Evolutionary conservation across 2,113 vertebrate species (phyloP).

Genomic region (Poicephalus meyeri): DNA sequence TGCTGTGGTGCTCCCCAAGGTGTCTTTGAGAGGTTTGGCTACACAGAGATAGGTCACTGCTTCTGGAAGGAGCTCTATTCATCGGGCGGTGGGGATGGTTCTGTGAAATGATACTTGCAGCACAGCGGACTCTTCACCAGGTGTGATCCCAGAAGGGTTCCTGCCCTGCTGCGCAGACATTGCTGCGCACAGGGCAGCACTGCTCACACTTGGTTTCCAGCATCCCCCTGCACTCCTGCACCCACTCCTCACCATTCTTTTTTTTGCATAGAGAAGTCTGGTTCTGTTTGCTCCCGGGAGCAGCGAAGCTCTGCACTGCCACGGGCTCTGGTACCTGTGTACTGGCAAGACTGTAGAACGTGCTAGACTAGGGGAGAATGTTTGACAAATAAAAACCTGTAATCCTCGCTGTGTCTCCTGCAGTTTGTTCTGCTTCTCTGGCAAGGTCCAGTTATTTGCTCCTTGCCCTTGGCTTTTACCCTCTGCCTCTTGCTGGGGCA

Average conservation of each 20-base stretch:
- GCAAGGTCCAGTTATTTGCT: not conserved
- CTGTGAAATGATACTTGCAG: not conserved
- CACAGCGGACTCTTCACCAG: not conserved
- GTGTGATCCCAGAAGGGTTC: not conserved
- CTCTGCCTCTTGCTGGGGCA: not conserved
- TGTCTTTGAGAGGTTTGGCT: not conserved
- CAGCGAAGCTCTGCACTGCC: conserved; percentile 38
- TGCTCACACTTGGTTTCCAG: not conserved
- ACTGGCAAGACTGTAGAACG: conserved; percentile 64
- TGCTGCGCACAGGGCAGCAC: not conserved
- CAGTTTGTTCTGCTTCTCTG: not conserved
- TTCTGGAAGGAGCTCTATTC: not conserved
- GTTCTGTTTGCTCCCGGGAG: conserved; percentile 59
- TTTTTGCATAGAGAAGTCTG: conserved; percentile 3
- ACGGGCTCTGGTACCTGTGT: conserved; percentile 50
- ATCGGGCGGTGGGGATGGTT: not conserved
- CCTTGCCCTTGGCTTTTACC: not conserved
- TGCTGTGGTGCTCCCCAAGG: not conserved
- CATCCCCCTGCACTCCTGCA: not conserved
- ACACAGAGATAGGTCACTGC: not conserved
- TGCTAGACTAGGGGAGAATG: conserved; percentile 65
- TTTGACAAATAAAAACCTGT: conserved; percentile 73
- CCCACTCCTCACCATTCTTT: not conserved
- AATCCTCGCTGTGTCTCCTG: conserved; percentile 57
- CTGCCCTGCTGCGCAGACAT: not conserved